Evolutionary conservation across 2,113 vertebrate species (phyloP).

Genomic region (Tursiops truncatus): DNA sequence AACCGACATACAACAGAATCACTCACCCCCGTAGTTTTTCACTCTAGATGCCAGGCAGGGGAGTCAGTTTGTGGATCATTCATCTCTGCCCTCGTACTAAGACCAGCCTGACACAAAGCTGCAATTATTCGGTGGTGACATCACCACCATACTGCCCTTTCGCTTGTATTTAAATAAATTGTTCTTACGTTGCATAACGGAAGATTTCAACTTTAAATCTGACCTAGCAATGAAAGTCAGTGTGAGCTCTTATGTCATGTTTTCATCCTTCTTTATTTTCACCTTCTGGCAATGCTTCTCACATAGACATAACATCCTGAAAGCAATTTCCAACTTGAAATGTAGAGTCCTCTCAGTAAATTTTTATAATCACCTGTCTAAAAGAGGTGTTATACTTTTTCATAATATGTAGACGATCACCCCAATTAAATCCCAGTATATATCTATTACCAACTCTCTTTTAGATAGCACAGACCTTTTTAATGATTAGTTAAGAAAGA

Average conservation of each 20-base stretch:
- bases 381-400: neutral
- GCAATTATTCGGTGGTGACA: constrained; percentile 28
- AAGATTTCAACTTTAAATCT: constrained; percentile 1
- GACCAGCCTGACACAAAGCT: neutral
- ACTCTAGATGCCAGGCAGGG: neutral
- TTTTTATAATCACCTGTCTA: neutral
- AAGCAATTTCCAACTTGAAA: neutral
- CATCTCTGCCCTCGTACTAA: constrained; percentile 13
- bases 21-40: neutral
- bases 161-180: neutral
- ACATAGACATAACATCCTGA: neutral
- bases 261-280: neutral
- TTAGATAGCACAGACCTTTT: neutral
- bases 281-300: neutral
- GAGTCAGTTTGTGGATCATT: neutral
- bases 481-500: neutral
- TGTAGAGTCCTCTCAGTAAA: neutral
- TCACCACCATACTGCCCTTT: neutral
- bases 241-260: neutral
- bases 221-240: neutral
- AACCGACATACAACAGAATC: neutral
- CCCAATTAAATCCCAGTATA: neutral
- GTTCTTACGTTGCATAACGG: neutral
- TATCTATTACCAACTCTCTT: neutral
- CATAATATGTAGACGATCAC: neutral